Evolutionary conservation across 2,888 invertebrate genomes (phyloP), one percentile per base, ranked within the genome.

Genomic region (Eupithecia exiguata): DNA sequence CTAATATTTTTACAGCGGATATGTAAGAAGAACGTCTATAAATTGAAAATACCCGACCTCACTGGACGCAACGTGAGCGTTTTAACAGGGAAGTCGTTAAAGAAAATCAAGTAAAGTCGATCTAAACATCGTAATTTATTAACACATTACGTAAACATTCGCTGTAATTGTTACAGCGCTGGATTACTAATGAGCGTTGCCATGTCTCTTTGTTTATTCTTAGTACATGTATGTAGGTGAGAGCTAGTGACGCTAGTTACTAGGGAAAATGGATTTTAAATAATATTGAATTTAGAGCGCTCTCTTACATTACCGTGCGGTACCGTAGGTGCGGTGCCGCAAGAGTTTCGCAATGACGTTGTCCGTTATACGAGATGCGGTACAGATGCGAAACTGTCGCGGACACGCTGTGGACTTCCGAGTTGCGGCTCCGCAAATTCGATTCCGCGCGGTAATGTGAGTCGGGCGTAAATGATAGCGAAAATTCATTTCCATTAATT

Each of bases 111-210:
- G 74, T 77, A 62, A 46, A 70, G 40, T 49, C 40, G n/a, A 25
- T 66, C 68, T 74, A 58, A 70, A 71, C 43, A 74, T 43, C 36
- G 69, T 68, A 36, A 73, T 70, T 62, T 62, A 73, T 68, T 62
- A 70, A 66, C 14, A 62, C 62, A 43, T 78, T 78, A 76, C 73
- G 80, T 75, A 77, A 70, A 78, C 75, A 70, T 70, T 71, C 70
- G 66, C 71, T 65, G 73, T 67, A 69, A 75, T 76, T 71, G 46
- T 76, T 68, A 76, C 74, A 70, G 61, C 30, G 68, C 62, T 18
- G 61, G 71, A 73, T 68, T 74, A 74, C 70, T 68, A 71, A 77
- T 67, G 66, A 16, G 70, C 46, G 69, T 75, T 70, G 58, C 72
- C 72, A 72, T 5, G 72, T 16, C 18, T 36, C 69, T 21, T 46